Conservation (phyloP, 2,888 invertebrate species). For the Drosophila merina region DNA sequence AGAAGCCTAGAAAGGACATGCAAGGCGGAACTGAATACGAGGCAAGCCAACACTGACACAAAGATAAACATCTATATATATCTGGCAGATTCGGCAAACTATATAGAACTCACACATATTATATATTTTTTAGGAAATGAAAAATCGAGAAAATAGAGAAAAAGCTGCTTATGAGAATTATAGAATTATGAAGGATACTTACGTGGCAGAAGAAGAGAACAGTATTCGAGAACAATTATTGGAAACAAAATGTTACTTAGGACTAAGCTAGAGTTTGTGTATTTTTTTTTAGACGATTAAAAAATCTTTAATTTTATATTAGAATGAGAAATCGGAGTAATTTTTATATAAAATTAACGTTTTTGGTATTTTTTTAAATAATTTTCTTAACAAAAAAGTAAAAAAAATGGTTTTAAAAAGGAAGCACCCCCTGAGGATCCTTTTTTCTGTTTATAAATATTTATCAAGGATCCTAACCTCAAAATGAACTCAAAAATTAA, state of each 20-base stretch:
- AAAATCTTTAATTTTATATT: no score
- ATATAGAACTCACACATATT: slow-evolving; percentile 1
- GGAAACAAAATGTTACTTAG: slow-evolving; percentile 18
- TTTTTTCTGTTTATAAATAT: no score
- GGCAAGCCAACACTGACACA: slow-evolving; percentile 42
- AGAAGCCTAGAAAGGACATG: slow-evolving; percentile 17
- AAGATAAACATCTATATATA: slow-evolving; percentile 25
- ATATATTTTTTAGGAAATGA: neutral
- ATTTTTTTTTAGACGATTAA: neutral
- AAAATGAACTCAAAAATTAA: slow-evolving; percentile 18
- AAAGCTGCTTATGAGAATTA: slow-evolving; percentile 29
- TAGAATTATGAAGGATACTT: slow-evolving; percentile 16
- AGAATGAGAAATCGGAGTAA: no score
- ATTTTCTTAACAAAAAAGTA: neutral
- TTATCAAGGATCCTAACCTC: neutral
- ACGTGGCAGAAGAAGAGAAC: slow-evolving; percentile 1
- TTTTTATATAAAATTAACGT: no score
- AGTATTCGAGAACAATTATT: slow-evolving; percentile 1
- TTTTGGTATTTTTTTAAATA: neutral
- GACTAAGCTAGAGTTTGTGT: neutral
- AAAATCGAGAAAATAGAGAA: slow-evolving; percentile 35
- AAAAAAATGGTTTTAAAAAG: neutral
- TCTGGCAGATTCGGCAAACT: slow-evolving; percentile 31
- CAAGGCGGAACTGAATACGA: slow-evolving; percentile 28
- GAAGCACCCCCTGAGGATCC: neutral